Base-by-base conservation (phyloP, 2,888 invertebrate genomes). In the Parelbella ahira region DNA sequence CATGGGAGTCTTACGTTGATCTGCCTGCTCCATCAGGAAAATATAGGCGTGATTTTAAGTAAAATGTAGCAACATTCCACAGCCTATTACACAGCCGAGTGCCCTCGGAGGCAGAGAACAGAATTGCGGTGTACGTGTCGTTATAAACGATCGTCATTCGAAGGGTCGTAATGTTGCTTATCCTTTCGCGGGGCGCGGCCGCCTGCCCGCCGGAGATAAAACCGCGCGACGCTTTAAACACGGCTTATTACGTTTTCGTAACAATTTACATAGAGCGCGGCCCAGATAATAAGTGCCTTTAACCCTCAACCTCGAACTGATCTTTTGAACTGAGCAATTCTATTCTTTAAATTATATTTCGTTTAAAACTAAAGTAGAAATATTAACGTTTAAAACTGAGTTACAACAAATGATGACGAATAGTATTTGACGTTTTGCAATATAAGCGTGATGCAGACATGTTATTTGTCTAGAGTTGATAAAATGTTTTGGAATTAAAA, bases 191-290 rank as follows among this genome's bases (percentile, higher is more conserved):
- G 48, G 49, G 47, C 44, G 45, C 49, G 63, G 64, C 66, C 62
- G 69, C 66, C 79, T 80, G 80, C 56, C 56, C 55, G 51, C 55
- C 51, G 58, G 58, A 67, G 81, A 82, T 82, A 82, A 81, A 74
- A 68, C 67, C 69, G 71, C 68, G 69, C 65, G 64, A 52, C 60
- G 65, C 60, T 71, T 73, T 78, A 71, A 74, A 72, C 56, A 65
- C 57, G 60, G 64, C 69, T 78, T 77, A 75, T 70, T 71, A 68
- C 68, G 71, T 70, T 72, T 70, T 71, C 63, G 63, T 62, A 51
- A 67, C 64, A 69, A 73, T 78, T 72, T 75, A 67, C 68, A 73
- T 72, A 69, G 71, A 11, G 4, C 6, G 12, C 13, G 9, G 4
- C 13, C 4, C 12, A 28, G 27, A 27, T 37, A 11, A 27, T 20